phyloP scores from a whole-genome alignment of 2,888 invertebrate genomes.

The Drosophila macrospina region DNA sequence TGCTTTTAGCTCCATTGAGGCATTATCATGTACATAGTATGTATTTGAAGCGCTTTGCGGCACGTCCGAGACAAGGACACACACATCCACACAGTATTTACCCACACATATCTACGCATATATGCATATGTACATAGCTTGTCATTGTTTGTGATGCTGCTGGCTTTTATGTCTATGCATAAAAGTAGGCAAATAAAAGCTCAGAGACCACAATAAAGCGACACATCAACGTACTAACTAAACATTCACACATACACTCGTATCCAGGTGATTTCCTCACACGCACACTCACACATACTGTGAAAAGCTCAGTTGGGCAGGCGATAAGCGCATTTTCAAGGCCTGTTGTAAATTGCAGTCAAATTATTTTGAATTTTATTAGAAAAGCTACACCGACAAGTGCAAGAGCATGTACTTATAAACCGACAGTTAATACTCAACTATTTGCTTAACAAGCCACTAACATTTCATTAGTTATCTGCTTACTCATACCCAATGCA shows the following conservation, averaged over 20 bases:
- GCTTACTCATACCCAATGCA: neutral
- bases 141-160: slow-evolving; percentile 26
- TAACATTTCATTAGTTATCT: slow-evolving; percentile 1
- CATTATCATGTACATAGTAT: slow-evolving; percentile 65
- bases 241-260: neutral
- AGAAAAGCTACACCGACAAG: slow-evolving; percentile 21
- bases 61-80: slow-evolving; percentile 45
- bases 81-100: too few relatives aligned
- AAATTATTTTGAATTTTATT: slow-evolving; percentile 75
- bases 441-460: neutral
- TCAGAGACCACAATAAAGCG: slow-evolving; percentile 67
- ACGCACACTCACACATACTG: slow-evolving; percentile 11
- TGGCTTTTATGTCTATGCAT: slow-evolving; percentile 63
- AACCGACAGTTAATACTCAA: slow-evolving; percentile 3
- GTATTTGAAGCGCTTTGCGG: slow-evolving; percentile 67
- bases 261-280: slow-evolving; percentile 36
- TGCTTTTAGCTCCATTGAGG: slow-evolving; percentile 59
- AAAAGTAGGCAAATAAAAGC: slow-evolving; percentile 66
- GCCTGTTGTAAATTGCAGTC: slow-evolving; percentile 41
- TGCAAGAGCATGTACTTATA: slow-evolving; percentile 6
- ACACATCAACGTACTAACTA: slow-evolving; percentile 46
- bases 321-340: slow-evolving; percentile 65
- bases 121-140: neutral
- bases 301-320: slow-evolving; percentile 22
- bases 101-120: too few relatives aligned